Evolutionary conservation across 2,888 invertebrate species (phyloP), one percentile per base, ranked within the genome.

Genomic region (Brachylomia viminalis): DNA sequence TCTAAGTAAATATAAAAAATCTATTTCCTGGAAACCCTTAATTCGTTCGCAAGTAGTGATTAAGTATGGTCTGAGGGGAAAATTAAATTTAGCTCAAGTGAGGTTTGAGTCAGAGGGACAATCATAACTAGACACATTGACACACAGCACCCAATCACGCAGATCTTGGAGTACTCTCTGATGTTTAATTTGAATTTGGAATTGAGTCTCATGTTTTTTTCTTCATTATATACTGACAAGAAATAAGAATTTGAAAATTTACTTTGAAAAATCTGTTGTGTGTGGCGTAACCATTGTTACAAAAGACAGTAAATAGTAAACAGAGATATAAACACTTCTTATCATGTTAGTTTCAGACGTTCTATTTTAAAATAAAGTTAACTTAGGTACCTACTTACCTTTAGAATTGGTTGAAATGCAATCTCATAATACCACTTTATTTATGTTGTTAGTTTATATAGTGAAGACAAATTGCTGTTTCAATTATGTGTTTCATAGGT

Each of bases 61-160:
- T 79, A 81, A 87, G 74, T 79, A 81, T 78, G 72, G 76, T 69
- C 72, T 67, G 75, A 78, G 68, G 67, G 73, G 78, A 69, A 79
- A 75, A 87, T 87, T 80, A 75, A 82, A 80, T 80, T 80, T 79
- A 72, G 62, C 66, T 80, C 67, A 86, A 87, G 87, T 79, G 68
- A 78, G 84, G 74, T 77, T 56, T 47, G 45, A 80, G 66, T 67
- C 47, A 76, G 69, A 38, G 73, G 78, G 56, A 80, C 84, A 80
- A 86, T 87, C 77, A 80, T 86, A 87, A 86, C 84, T 87, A 84
- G 71, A 84, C 72, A 72, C 73, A 76, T 75, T 74, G 71, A 84
- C 72, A 72, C 73, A 76, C 76, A 74, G 79, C 72, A 70, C 70
- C 45, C 56, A 10, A 2, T 15, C 30, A n/a, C n/a, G n/a, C n/a